phyloP scores from a whole-genome alignment of 2,888 invertebrate species.

The Metopia argyrocephala region DNA sequence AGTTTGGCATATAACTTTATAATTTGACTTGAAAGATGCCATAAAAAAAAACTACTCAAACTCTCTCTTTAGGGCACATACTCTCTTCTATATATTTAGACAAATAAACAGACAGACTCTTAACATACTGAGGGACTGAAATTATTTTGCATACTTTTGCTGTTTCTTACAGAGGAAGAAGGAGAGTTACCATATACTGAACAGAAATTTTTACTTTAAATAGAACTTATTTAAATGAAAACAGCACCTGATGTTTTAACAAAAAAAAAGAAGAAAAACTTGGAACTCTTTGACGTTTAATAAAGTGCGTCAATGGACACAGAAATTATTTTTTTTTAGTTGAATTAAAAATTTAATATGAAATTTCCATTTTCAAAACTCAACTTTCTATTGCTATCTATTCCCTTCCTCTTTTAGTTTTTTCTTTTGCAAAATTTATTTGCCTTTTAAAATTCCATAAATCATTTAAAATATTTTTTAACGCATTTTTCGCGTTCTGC shows the following conservation, averaged over 20 bases:
- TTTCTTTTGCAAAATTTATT: not conserved
- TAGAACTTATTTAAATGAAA: constrained; percentile 2
- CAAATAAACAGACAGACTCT: not conserved
- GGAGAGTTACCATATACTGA: not conserved
- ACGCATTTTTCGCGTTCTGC: not conserved
- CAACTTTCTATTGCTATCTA: not conserved
- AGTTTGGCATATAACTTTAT: constrained; percentile 62
- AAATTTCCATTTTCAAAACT: not conserved
- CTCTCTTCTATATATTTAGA: not conserved
- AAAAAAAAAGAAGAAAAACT: constrained; percentile 5
- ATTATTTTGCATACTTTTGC: too few species aligned
- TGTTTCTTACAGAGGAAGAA: too few species aligned
- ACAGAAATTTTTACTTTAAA: not conserved
- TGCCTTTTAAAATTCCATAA: not conserved
- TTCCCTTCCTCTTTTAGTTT: not conserved
- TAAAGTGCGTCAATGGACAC: constrained; percentile 54
- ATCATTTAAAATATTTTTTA: not conserved
- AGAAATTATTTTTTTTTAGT: constrained; percentile 42
- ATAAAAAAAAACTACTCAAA: too few species aligned
- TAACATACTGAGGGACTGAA: not conserved
- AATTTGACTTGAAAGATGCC: constrained; percentile 55
- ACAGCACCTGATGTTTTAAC: constrained; percentile 52
- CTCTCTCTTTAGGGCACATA: not conserved
- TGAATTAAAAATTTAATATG: constrained; percentile 34
- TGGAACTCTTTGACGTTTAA: constrained; percentile 61